Percentiles rank a stretch among this genome's conserved stretches.
Conservation (phyloP, 2,797 vertebrate species). For the Aulostomus chinensis region DNA sequence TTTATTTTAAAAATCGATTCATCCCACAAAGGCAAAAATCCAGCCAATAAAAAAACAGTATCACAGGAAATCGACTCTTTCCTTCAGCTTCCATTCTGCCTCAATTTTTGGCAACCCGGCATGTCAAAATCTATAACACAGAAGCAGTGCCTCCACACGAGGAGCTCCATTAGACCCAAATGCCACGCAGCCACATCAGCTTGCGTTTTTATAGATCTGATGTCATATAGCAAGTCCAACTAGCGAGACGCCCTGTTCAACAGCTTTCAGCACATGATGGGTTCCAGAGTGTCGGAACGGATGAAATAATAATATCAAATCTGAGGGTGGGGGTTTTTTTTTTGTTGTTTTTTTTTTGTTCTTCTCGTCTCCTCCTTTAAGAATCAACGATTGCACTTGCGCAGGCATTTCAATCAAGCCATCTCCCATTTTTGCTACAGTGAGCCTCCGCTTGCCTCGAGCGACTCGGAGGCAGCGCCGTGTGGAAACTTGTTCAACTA, state of each 20-base stretch:
- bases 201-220: constrained; percentile 15
- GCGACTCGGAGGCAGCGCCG: constrained; percentile 13
- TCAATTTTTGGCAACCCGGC: not conserved
- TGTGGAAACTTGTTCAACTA: constrained; percentile 48
- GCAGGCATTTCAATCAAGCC: constrained; percentile 25
- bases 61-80: not conserved
- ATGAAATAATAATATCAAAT: constrained; percentile 18
- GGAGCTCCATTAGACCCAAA: not conserved
- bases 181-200: not conserved
- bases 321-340: not conserved
- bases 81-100: not conserved
- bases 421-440: constrained; percentile 6
- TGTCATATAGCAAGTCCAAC: too few relatives aligned
- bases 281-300: constrained; percentile 3
- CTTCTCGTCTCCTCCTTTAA: constrained; percentile 3
- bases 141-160: constrained; percentile 1
- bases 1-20: too few relatives aligned
- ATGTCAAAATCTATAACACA: constrained; percentile 12
- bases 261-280: constrained; percentile 10
- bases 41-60: not conserved
- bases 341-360: not conserved
- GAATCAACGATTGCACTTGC: constrained; percentile 39
- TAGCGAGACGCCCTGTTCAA: constrained; percentile 1
- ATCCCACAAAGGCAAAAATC: not conserved
- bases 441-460: constrained; percentile 13